A percentile compares a stretch with the other conserved stretches of the same genome.
These are phyloP conservation scores for Phyllotreta striolata DNA, from an alignment of 2,888 invertebrate species.

Conservation along the genomic window DNA sequence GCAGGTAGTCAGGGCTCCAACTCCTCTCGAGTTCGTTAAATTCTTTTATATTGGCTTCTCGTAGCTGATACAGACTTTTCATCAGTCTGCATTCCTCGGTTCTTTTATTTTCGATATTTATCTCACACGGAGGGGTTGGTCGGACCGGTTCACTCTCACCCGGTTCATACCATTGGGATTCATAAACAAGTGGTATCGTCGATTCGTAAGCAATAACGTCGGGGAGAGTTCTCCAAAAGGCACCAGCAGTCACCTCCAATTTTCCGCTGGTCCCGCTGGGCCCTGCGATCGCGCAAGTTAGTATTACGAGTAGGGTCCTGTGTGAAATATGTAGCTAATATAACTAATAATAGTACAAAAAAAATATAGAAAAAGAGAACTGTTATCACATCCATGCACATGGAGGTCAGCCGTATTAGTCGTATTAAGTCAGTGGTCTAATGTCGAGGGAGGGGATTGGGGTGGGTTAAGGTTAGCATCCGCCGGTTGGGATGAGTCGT, in stretches of 20 bases:
- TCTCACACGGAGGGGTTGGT: neutral
- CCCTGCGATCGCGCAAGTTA: conserved; percentile 25
- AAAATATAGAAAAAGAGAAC: no score
- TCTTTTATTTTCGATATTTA: neutral
- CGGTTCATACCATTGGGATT: neutral
- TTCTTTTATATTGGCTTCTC: neutral
- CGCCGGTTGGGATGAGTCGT: no score
- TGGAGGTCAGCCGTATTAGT: no score
- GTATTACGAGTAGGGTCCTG: conserved; percentile 31
- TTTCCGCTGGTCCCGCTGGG: neutral
- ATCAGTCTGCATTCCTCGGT: neutral
- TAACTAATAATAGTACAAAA: no score
- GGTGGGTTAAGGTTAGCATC: no score
- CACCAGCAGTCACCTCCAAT: conserved; percentile 1
- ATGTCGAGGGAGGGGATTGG: no score
- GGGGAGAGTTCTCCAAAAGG: conserved; percentile 8
- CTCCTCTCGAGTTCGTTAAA: conserved; percentile 4
- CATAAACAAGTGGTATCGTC: neutral
- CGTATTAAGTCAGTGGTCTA: no score
- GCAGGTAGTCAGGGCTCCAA: conserved; percentile 4
- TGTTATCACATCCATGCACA: no score
- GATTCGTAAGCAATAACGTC: conserved; percentile 4
- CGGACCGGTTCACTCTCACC: neutral
- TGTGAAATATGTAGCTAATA: no score
- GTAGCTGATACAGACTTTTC: neutral